These are phyloP conservation scores for Odontamblyopus lacepedii DNA, from an alignment of 2,797 vertebrate species.

Conservation along the genomic window DNA sequence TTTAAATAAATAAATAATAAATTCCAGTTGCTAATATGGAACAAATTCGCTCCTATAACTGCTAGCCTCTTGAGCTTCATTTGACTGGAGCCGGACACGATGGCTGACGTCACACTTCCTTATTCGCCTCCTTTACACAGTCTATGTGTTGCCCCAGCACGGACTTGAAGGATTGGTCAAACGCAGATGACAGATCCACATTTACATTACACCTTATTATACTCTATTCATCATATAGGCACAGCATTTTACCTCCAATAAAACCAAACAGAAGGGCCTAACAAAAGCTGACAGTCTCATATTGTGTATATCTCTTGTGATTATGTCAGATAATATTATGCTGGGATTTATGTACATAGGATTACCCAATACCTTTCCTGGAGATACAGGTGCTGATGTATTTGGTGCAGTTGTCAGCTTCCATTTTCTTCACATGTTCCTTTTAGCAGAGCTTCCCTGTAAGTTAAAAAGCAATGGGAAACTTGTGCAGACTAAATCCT, in stretches of 20 bases:
- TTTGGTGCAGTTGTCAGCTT: constrained; percentile 2
- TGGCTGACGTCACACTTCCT: too few relatives aligned
- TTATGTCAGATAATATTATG: neutral
- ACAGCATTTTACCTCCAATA: neutral
- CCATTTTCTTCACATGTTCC: constrained; percentile 3
- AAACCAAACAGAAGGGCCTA: neutral
- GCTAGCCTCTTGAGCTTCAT: too few relatives aligned
- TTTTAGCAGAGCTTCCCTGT: constrained; percentile 1
- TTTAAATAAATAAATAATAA: too few relatives aligned
- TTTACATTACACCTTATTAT: neutral
- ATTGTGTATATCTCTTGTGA: constrained; percentile 9
- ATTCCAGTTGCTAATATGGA: too few relatives aligned
- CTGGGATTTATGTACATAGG: neutral
- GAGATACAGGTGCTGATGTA: neutral
- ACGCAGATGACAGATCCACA: neutral
- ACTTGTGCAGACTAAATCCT: neutral
- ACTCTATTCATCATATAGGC: neutral
- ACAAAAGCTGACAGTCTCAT: constrained; percentile 7
- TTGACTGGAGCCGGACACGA: too few relatives aligned
- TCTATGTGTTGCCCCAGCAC: neutral
- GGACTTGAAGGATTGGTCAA: neutral
- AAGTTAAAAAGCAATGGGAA: constrained; percentile 5
- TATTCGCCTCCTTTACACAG: too few relatives aligned
- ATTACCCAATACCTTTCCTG: neutral
- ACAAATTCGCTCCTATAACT: too few relatives aligned